Base-by-base conservation (phyloP, 2,113 vertebrate species). In the Gallinago undulata region DNA sequence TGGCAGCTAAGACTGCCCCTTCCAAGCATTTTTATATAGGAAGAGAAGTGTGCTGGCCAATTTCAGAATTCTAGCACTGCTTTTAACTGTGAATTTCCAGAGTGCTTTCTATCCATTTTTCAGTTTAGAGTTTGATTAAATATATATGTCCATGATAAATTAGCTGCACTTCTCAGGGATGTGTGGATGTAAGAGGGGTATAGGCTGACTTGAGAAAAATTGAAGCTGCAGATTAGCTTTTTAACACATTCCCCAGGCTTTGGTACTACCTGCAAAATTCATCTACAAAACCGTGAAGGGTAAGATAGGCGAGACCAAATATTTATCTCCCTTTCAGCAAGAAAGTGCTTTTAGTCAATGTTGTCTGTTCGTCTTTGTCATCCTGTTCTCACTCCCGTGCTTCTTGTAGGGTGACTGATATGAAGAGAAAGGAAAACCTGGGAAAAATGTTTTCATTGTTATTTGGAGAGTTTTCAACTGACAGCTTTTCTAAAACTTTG, bases 21-120 rank as follows among this genome's bases (percentile, higher is more conserved):
- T 96, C 86, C 89, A 92, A 89, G 94, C 86, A 67, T 87, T 96
- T 94, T 96, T 96, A 87, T 92, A 84, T 94, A 93, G 96, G 90
- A 96, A 93, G 77, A 89, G 92, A 77, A 45, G 90, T 27, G 84
- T 93, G 87, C 90, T 92, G 95, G 96, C 96, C 96, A 76, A 25
- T 76, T 93, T 90, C 83, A 89, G 48, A 87, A 75, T 92, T 96
- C 83, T 90, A 94, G 76, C 85, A n/a, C 64, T 79, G 79, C 68
- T 95, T 93, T 93, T 87, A 94, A 89, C 70, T 76, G 39, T 68
- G 76, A 62, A 10, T 95, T 95, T 96, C 80, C 92, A 91, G 53
- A 74, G 69, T 53, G 31, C 35, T 92, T 96, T 93, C 89, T 91
- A 7, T n/a, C 84, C 11, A 0, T 62, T 77, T 90, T 86, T 95